These are phyloP conservation scores for Pristionchus japonicus DNA, from an alignment of 2,888 invertebrate species.

Conservation along the genomic window DNA sequence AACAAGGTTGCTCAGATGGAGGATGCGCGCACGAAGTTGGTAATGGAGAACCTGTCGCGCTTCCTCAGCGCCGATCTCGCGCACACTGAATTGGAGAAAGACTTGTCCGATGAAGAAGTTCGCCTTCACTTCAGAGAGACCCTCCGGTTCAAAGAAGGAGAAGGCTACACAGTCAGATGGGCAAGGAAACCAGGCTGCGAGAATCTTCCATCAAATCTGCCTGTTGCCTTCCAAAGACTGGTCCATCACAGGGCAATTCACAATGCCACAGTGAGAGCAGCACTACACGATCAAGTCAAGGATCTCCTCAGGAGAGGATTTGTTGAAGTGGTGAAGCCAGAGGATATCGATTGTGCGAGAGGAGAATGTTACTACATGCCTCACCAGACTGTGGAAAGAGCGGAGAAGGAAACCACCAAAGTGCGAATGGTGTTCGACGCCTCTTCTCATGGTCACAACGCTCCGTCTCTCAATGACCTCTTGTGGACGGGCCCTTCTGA, in stretches of 20 bases:
- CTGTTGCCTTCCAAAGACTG: not conserved
- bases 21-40: not conserved
- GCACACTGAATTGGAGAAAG: not conserved
- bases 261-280: not conserved
- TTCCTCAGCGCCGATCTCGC: not conserved
- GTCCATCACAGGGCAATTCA: not conserved
- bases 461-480: not conserved
- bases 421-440: not conserved
- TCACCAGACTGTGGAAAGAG: not conserved
- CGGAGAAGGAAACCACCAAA: not conserved
- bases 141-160: not conserved
- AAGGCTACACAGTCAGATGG: not conserved
- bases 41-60: not conserved
- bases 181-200: not conserved
- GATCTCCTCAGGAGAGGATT: not conserved
- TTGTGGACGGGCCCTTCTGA: not conserved
- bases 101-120: not conserved
- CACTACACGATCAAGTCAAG: not conserved
- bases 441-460: not conserved
- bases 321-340: not conserved
- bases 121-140: not conserved
- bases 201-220: not conserved
- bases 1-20: not conserved
- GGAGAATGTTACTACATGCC: not conserved
- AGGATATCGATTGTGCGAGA: not conserved